Conservation (phyloP, 2,797 vertebrate genomes). For the Euthynnus affinis region DNA sequence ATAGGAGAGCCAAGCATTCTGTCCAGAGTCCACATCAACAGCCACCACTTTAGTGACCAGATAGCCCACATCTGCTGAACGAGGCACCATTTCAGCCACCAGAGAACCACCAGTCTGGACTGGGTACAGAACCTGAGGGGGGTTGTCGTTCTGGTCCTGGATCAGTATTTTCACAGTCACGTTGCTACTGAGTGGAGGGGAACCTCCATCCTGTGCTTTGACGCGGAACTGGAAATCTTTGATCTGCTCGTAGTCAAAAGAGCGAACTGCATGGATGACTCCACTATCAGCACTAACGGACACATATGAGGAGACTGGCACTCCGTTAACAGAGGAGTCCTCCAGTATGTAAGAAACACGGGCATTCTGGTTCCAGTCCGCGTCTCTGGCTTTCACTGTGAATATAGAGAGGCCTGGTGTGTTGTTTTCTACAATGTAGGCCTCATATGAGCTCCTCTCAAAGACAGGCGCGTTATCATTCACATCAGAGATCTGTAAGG, state of each 20-base stretch:
- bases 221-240: constrained; percentile 76
- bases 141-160: constrained; percentile 80
- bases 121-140: constrained; percentile 74
- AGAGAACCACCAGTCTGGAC: constrained; percentile 84
- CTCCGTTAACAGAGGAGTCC: constrained; percentile 54
- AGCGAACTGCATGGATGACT: constrained; percentile 75
- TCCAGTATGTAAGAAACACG: constrained; percentile 73
- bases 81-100: constrained; percentile 87
- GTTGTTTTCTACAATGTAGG: constrained; percentile 75
- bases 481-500: constrained; percentile 82
- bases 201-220: constrained; percentile 79
- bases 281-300: constrained; percentile 42
- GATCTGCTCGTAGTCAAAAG: constrained; percentile 86
- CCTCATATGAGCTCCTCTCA: constrained; percentile 79
- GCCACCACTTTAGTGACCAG: constrained; percentile 90
- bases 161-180: constrained; percentile 80
- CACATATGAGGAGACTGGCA: constrained; percentile 45
- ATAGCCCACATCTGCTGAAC: constrained; percentile 87
- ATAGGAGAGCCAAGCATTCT: constrained; percentile 88
- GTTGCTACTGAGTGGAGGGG: constrained; percentile 74
- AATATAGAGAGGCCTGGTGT: constrained; percentile 68
- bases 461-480: constrained; percentile 87
- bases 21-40: constrained; percentile 87
- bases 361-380: constrained; percentile 74
- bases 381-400: constrained; percentile 70